A percentile compares a stretch with the other conserved stretches of the same genome.
Evolutionary conservation across 1,140 invertebrate species (phyloP).

Genomic region (Tenebrio molitor): DNA sequence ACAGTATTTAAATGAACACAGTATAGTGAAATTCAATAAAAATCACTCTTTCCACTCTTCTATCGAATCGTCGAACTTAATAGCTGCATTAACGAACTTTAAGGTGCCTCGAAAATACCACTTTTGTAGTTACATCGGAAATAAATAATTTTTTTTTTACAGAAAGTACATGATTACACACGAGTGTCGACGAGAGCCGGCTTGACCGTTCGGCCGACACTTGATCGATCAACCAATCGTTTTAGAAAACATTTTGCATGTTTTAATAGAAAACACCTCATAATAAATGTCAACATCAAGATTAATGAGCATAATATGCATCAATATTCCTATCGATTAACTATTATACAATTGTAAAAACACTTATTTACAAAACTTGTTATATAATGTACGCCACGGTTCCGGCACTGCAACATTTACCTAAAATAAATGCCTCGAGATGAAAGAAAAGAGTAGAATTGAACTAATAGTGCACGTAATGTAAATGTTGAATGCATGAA

Average conservation of each 20-base stretch:
- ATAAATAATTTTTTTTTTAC: constrained; percentile 28
- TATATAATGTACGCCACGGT: constrained; percentile 10
- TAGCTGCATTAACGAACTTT: constrained; percentile 27
- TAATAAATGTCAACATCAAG: constrained; percentile 48
- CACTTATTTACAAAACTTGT: constrained; percentile 53
- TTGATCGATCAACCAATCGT: neutral
- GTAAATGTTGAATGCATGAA: constrained; percentile 25
- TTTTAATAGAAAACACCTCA: constrained; percentile 44
- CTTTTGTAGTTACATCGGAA: constrained; percentile 14
- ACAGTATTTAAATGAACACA: constrained; percentile 38
- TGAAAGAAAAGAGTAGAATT: constrained; percentile 28
- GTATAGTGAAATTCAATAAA: constrained; percentile 32
- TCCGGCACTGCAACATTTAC: constrained; percentile 30
- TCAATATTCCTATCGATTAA: constrained; percentile 53
- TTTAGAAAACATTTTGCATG: constrained; percentile 16
- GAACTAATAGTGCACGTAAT: constrained; percentile 26
- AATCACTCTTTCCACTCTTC: constrained; percentile 9
- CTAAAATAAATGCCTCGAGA: constrained; percentile 37
- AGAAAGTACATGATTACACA: constrained; percentile 15
- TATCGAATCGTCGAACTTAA: neutral
- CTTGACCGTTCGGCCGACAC: neutral
- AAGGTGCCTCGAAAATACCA: constrained; percentile 38
- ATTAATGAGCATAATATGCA: constrained; percentile 55
- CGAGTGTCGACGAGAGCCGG: neutral
- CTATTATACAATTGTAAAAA: constrained; percentile 54